A percentile compares a stretch with the other conserved stretches of the same genome.
Evolutionary conservation across 2,113 vertebrate species (phyloP).

Genomic region (Etheostoma spectabile): DNA sequence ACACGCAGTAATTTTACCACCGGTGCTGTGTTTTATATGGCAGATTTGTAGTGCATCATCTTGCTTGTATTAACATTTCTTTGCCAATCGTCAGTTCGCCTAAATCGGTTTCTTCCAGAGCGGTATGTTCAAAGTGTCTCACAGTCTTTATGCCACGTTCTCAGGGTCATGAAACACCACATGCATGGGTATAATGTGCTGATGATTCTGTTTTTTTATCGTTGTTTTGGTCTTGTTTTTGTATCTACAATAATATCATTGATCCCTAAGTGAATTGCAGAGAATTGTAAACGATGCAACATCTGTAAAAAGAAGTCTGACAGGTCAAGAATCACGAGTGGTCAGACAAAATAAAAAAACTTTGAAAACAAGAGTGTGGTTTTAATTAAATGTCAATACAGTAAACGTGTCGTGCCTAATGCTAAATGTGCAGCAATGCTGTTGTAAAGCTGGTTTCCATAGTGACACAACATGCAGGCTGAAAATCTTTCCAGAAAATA

Average conservation of each 20-base stretch:
- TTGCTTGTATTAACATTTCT: conserved; percentile 60
- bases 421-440: not conserved
- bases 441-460: too few species aligned
- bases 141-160: conserved; percentile 24
- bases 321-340: not conserved
- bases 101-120: conserved; percentile 28
- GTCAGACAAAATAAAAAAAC: conserved; percentile 6
- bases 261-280: not conserved
- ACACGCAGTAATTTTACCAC: conserved; percentile 58
- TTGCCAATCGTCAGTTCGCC: conserved; percentile 63
- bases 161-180: conserved; percentile 25
- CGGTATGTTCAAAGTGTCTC: conserved; percentile 52
- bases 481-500: not conserved
- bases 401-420: not conserved
- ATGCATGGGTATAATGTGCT: not conserved
- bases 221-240: conserved; percentile 1
- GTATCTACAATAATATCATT: not conserved
- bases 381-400: not conserved
- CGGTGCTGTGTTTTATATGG: conserved; percentile 67
- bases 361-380: not conserved
- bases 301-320: not conserved
- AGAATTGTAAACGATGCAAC: not conserved
- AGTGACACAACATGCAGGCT: too few species aligned
- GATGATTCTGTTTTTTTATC: not conserved
- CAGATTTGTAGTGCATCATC: conserved; percentile 59